Evolutionary conservation across 2,113 vertebrate species (phyloP), one percentile per base, ranked within the genome.

Genomic region (Lonchura striata): DNA sequence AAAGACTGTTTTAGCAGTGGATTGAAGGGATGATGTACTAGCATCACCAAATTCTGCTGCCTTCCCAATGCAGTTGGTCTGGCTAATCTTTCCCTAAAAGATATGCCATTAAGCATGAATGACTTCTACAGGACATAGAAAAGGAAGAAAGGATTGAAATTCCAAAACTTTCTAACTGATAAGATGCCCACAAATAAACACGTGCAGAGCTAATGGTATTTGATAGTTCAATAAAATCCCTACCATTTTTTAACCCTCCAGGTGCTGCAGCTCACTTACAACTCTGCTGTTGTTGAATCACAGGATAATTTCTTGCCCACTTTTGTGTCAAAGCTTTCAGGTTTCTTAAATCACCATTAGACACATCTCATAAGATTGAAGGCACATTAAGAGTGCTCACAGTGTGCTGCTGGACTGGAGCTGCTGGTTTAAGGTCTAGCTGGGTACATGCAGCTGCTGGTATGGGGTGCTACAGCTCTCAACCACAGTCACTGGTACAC

Each of bases 81-180:
- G 74, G 61, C 13, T 83, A 54, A 83, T 25, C 15, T 18, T 31
- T 46, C 39, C 31, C 61, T 60, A 22, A 30, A 6, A 35, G 27
- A 37, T 7, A 31, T 0, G 0, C 27, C 6, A 18, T 65, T 54
- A 75, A 82, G 14, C 37, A 68, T 22, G 21, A 69, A 18, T 0
- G 2, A 47, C 19, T 70, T 70, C 16, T 15, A 63, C 13, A 47
- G 33, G 27, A 5, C 39, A 53, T 4, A 65, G 44, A 56, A 50
- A 44, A 74, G 6, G 19, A 14, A 69, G 11, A 49, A 86, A 44
- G 33, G n/a, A 71, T 12, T 20, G 37, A 53, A 78, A 57, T 88
- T 65, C 30, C 8, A 15, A 92, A 85, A 42, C 3, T 33, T 81
- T 56, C 30, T 63, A 50, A 6, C 5, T 5, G 6, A 30, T 33